phyloP scores from a whole-genome alignment of 64 coral and sea anemone genomes.

The Platygyra sinensis region DNA sequence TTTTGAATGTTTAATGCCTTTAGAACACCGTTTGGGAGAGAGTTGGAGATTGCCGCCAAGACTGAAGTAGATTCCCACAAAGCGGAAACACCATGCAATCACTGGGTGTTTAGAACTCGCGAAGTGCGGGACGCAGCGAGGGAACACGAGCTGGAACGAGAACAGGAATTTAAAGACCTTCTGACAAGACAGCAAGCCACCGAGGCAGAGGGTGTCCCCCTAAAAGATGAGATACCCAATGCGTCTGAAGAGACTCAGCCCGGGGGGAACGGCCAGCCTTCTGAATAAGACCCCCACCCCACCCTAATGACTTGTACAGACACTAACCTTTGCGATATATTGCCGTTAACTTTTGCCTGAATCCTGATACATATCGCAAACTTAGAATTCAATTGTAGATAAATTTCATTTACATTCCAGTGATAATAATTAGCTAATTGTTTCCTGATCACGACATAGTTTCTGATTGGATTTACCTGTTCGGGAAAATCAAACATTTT shows the following conservation, averaged over 20 bases:
- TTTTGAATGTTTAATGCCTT: too few relatives aligned
- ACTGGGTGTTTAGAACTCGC: constrained; percentile 82
- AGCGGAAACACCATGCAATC: constrained; percentile 88
- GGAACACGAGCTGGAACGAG: constrained; percentile 16
- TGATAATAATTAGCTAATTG: too few relatives aligned
- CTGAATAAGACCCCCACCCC: background rate
- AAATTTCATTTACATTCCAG: too few relatives aligned
- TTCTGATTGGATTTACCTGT: too few relatives aligned
- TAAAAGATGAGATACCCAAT: background rate
- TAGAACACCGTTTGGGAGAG: constrained; percentile 96
- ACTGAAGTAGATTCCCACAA: constrained; percentile 88
- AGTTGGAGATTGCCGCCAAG: constrained; percentile 84
- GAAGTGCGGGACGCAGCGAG: constrained; percentile 40
- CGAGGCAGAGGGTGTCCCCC: constrained; percentile 8
- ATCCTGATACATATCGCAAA: too few relatives aligned
- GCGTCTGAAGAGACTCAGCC: background rate
- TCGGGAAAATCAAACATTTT: too few relatives aligned
- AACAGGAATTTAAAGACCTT: constrained; percentile 46
- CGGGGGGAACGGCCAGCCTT: background rate
- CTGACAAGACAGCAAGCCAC: constrained; percentile 21
- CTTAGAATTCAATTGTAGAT: too few relatives aligned
- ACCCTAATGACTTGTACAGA: background rate
- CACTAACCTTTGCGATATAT: too few relatives aligned
- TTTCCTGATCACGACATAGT: too few relatives aligned
- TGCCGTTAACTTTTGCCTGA: too few relatives aligned